phyloP scores from a whole-genome alignment of 2,888 invertebrate genomes.

The Limnephilus marmoratus region DNA sequence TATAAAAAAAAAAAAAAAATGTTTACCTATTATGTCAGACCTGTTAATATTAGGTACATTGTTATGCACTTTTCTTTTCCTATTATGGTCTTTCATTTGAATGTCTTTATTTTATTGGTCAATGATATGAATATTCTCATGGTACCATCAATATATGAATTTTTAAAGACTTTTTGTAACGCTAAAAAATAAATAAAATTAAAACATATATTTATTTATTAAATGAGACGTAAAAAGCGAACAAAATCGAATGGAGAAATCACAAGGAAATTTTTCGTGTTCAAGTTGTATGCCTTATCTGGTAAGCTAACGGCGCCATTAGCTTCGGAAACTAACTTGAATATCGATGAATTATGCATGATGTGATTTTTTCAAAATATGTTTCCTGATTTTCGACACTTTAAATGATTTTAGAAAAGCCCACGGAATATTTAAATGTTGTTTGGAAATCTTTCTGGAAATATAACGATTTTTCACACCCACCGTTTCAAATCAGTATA shows the following conservation, averaged over 20 bases:
- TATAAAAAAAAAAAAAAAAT: too few relatives aligned
- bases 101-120: too few relatives aligned
- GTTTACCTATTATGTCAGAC: too few relatives aligned
- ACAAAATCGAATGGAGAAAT: neutral
- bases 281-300: neutral
- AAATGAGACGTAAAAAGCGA: neutral
- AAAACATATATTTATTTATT: too few relatives aligned
- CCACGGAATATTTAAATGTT: neutral
- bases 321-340: neutral
- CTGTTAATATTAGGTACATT: too few relatives aligned
- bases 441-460: neutral
- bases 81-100: too few relatives aligned
- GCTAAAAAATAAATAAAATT: too few relatives aligned
- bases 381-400: neutral
- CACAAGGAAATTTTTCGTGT: neutral
- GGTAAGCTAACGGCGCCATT: neutral
- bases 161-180: too few relatives aligned
- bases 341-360: neutral
- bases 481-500: neutral
- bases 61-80: too few relatives aligned
- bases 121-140: too few relatives aligned
- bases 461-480: neutral
- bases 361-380: neutral
- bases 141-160: too few relatives aligned
- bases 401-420: neutral